Percentiles rank a stretch among this genome's conserved stretches.
phyloP scores from a whole-genome alignment of 2,888 invertebrate genomes.

The Rhingia campestris region DNA sequence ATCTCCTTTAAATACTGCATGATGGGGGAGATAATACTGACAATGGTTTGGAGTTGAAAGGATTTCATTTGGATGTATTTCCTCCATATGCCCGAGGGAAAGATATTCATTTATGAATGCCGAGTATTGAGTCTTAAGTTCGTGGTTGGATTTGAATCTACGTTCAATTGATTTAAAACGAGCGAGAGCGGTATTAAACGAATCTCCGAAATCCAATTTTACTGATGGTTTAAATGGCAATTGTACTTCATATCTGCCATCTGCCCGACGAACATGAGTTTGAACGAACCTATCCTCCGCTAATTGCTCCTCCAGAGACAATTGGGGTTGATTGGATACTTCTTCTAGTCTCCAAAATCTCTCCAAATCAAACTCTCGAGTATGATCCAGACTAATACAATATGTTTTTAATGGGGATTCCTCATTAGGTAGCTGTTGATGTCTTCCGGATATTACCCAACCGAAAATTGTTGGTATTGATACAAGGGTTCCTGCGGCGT shows the following conservation, averaged over 20 bases:
- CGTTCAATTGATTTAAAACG: conserved; percentile 1
- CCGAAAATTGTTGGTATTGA: not conserved
- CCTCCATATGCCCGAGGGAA: conserved; percentile 10
- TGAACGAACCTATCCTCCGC: conserved; percentile 4
- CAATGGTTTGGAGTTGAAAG: not conserved
- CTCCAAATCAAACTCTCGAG: conserved; percentile 7
- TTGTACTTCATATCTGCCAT: conserved; percentile 17
- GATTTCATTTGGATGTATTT: conserved; percentile 12
- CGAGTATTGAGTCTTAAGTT: not conserved
- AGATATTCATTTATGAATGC: conserved; percentile 6
- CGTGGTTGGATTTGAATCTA: not conserved
- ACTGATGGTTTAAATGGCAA: conserved; percentile 10
- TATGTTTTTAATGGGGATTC: not conserved
- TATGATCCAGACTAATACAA: not conserved
- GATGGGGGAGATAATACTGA: conserved; percentile 29
- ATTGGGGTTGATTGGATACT: not conserved
- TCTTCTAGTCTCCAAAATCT: conserved; percentile 16
- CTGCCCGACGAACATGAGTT: conserved; percentile 1
- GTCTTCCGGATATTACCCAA: not conserved
- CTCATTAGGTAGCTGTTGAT: too few relatives aligned
- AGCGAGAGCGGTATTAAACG: not conserved
- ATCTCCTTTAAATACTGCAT: conserved; percentile 14
- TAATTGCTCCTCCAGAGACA: conserved; percentile 17
- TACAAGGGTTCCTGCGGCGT: not conserved
- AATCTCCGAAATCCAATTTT: conserved; percentile 2